Conservation (phyloP, 2,888 invertebrate genomes). For the Drosophila mulleri region DNA sequence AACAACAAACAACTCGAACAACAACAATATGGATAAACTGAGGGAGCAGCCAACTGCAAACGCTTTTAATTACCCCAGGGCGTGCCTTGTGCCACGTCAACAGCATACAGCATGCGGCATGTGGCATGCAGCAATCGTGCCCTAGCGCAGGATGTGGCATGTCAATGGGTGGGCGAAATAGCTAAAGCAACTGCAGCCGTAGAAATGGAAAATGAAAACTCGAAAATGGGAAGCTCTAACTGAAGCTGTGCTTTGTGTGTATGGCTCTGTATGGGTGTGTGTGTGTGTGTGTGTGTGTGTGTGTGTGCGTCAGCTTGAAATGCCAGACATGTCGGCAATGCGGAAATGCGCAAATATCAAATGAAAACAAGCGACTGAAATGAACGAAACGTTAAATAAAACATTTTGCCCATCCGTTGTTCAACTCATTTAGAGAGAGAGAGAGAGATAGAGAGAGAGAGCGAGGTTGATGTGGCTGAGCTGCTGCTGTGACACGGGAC, state of each 20-base stretch:
- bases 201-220: conserved; percentile 6
- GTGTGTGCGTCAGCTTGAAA: conserved; percentile 50
- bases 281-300: background rate
- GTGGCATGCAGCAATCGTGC: conserved; percentile 15
- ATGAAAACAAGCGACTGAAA: conserved; percentile 64
- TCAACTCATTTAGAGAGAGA: conserved; percentile 54
- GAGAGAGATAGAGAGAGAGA: background rate
- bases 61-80: conserved; percentile 73
- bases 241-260: conserved; percentile 24
- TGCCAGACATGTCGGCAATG: conserved; percentile 75
- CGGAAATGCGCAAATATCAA: conserved; percentile 76
- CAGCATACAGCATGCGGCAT: conserved; percentile 36
- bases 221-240: background rate
- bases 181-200: conserved; percentile 15
- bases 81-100: conserved; percentile 40
- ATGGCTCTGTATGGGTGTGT: no score
- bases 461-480: background rate
- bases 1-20: conserved; percentile 22
- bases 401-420: conserved; percentile 62
- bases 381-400: conserved; percentile 67
- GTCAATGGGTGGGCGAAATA: conserved; percentile 29
- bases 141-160: conserved; percentile 13
- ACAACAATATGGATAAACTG: conserved; percentile 34
- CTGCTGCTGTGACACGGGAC: conserved; percentile 14
- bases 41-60: conserved; percentile 39